Base-by-base conservation (phyloP, 2,888 invertebrate genomes). In the Stenurella melanura region DNA sequence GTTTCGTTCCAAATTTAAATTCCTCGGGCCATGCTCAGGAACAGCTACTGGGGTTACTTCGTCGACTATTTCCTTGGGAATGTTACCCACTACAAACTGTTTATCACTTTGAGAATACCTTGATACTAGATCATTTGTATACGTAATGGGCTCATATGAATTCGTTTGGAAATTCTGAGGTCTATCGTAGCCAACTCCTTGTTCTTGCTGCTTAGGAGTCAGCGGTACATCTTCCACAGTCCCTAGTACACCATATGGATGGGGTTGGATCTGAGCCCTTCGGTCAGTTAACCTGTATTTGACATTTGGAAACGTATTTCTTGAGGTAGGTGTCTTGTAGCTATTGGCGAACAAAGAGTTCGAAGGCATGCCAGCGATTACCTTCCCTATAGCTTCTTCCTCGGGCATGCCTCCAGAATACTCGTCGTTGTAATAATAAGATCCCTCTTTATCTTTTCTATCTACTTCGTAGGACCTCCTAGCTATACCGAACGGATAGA, bases 311-410 rank as follows among this genome's bases (percentile, higher is more conserved):
- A 83, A 84, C 9, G 83, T 76, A 70, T 85, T 84, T 78, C 85
- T 82, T 0, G 85, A 84, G 7, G 83, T 83, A 42, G 86, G 84
- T 10, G 83, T 11, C n/a, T 83, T 84, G 42, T 82, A 83, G 17
- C 70, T 79, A 72, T 82, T 84, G 57, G 76, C 78, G 67, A 80
- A 83, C 17, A 82, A 75, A 26, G 82, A 81, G 26, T 83, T 82
- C 9, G 79, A 72, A 1, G 87, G 87, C 88, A 88, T 88, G 26
- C 95, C 94, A 70, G 94, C 94, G 71, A 95, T 90, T 0, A 95
- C 94, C 85, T 95, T 94, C 9, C 94, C 94, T 38, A 95, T 91
- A 85, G 95, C 94, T 86, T 95, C 95, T 88, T 95, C 95, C 88
- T 95, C 95, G 11, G 93, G 93, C 86, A 95, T 93, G 0, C 94